Evolutionary conservation across 2,113 vertebrate genomes (phyloP), one percentile per base, ranked within the genome.

Genomic region (Ictalurus furcatus): DNA sequence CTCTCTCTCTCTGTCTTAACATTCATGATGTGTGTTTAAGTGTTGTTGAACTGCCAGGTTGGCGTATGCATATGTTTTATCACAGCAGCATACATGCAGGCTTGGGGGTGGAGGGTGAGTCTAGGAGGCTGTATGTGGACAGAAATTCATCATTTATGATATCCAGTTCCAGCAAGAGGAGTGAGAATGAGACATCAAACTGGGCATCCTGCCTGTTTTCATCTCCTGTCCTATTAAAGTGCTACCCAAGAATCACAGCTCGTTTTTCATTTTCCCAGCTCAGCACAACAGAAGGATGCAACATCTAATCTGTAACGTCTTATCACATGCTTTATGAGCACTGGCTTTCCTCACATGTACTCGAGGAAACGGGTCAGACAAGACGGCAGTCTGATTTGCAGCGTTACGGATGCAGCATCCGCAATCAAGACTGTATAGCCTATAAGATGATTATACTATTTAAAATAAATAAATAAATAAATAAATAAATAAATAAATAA

Each of bases 301-400:
- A 25, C 48, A 58, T 58, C 59, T 69, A 19, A 85, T 85, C 59
- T 80, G 16, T 12, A 69, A 56, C 48, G 34, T 80, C 25, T 69
- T 48, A 85, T 69, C 6, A 4, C 16, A 56, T 28, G 14, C 63
- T 40, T 54, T 54, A 56, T 52, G 19, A 69, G 9, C 61, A 11
- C 78, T 56, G 81, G 48, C 78, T 82, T 44, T 34, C 54, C 37
- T 79, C 34, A 16, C 16, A 13, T 84, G 87, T 88, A 67, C 89
- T 84, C 88, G 71, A 88, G 90, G 87, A 84, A 71, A 88, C 74
- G 67, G 85, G 54, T 87, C 74, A 88, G 84, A 40, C 71, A 6
- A 83, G 30, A 83, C 17, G 59, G 71, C 58, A 82, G 86, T 21
- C 81, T 79, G 58, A 37, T 78, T 63, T n/a, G 73, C 85, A 65